A percentile compares a stretch with the other conserved stretches of the same genome.
Evolutionary conservation across 2,113 vertebrate species (phyloP).

Genomic region (Myxocyprinus asiaticus): DNA sequence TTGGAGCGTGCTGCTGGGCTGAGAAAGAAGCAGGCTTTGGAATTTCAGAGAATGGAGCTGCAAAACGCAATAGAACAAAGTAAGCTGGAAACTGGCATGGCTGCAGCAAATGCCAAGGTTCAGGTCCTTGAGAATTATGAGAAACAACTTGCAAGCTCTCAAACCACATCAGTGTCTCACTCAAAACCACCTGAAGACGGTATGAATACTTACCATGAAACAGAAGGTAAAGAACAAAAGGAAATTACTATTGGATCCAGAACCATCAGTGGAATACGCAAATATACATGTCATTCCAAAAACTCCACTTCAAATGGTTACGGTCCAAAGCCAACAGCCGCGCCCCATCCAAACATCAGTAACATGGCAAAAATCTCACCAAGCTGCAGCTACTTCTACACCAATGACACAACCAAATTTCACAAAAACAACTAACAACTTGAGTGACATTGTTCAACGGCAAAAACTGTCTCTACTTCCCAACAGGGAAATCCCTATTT

Average conservation of each 20-base stretch:
- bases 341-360: too few species aligned
- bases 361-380: too few species aligned
- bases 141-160: neutral
- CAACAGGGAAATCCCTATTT: too few species aligned
- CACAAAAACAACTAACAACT: too few species aligned
- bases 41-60: neutral
- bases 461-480: too few species aligned
- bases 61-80: too few species aligned
- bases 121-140: neutral
- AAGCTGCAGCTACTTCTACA: too few species aligned
- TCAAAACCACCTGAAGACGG: neutral
- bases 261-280: neutral
- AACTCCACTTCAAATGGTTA: neutral
- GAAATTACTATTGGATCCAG: neutral
- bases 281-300: neutral
- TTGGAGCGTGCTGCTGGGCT: neutral
- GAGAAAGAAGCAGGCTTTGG: neutral
- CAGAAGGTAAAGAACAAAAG: neutral
- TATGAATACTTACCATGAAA: neutral
- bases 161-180: neutral
- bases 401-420: too few species aligned
- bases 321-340: too few species aligned
- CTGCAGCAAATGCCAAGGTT: neutral
- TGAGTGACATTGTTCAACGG: too few species aligned
- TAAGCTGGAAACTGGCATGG: too few species aligned